Base-by-base conservation (phyloP, 2,797 vertebrate genomes). In the Mormyrops attenuatus region DNA sequence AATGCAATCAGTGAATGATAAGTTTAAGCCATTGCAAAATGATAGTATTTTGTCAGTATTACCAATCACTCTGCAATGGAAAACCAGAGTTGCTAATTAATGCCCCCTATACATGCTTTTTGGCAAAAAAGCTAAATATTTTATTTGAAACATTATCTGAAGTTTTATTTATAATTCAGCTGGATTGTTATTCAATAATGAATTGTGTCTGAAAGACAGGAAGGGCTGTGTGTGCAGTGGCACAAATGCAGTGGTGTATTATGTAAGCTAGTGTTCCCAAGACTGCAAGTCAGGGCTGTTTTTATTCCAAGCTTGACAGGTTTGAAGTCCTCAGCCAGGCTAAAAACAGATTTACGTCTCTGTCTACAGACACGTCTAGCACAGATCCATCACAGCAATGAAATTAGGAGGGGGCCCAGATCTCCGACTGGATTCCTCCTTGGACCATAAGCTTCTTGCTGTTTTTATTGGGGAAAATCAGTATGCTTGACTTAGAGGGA, bases 211-310 rank as follows among this genome's bases (percentile, higher is more conserved):
- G 44, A 90, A 80, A 84, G 88, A 89, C 90, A 89, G 88, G 90
- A 91, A 89, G 89, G 44, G 49, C 77, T 86, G 77, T 63, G 52
- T 89, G 89, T 60, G 84, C 77, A 49, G 57, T 88, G 85, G 85
- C 88, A 89, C 73, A 90, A 88, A 89, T 89, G 88, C 87, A 88
- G 88, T 85, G 55, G 53, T 44, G 41, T 26, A 89, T 85, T 90
- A 91, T 88, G 73, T 88, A 90, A 91, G 89, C 90, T 44, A 57
- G 69, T 57, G 66, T 50, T 91, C 90, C 73, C 53, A 82, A 69
- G 22, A 50, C 47, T 88, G 86, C 22, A 50, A 34, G 88, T 30
- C 82, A 44, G 77, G 77, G 86, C 77, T 84, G 30, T 89, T 85
- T 89, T 85, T 86, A 85, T 69, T 38, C 60, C 22, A 1, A 26